Base-by-base conservation (phyloP, 1,140 invertebrate genomes). In the Bicyclus anynana region DNA sequence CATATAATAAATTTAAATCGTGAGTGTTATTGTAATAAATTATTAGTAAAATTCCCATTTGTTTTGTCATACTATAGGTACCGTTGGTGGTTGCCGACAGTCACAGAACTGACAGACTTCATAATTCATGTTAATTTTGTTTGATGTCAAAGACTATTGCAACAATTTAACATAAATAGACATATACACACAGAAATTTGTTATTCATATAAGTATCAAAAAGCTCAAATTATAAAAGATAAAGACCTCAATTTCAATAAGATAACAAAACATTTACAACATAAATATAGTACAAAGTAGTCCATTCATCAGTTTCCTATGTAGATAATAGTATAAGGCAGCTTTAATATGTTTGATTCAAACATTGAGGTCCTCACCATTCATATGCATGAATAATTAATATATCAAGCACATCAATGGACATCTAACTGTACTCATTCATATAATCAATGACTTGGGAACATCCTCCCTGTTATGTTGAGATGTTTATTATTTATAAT, bases 341-440 rank as follows among this genome's bases (percentile, higher is more conserved):
- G 37, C 16, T 40, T 2, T 17, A 40, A 40, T 9, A 17, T 10
- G n/a, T 33, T 33, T 12, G 12, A 40, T 17, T 21, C 44, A 60
- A 38, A 65, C 67, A 65, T 67, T 59, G 42, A 40, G 40, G 21
- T 65, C 62, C 33, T 48, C 18, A 42, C 56, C 69, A 78, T 80
- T 77, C 74, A 77, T 62, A 58, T 75, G 77, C 66, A 83, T 83
- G 68, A 67, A 83, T 83, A 83, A 84, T 82, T 77, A 74, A 75
- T 67, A 59, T 56, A 23, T 52, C 49, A 59, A 38, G 56, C 47
- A 61, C 62, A 65, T 59, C 47, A 53, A 59, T 61, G 56, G 23
- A 26, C 53, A 38, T 47, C 37, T 69, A 62, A 59, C 62, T 54
- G 57, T 60, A 65, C 53, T 26, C 54, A 42, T 42, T 62, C 21